A percentile compares a stretch with the other conserved stretches of the same genome.
Evolutionary conservation across 2,797 vertebrate species (phyloP).

Genomic region (Diplodus puntazzo): DNA sequence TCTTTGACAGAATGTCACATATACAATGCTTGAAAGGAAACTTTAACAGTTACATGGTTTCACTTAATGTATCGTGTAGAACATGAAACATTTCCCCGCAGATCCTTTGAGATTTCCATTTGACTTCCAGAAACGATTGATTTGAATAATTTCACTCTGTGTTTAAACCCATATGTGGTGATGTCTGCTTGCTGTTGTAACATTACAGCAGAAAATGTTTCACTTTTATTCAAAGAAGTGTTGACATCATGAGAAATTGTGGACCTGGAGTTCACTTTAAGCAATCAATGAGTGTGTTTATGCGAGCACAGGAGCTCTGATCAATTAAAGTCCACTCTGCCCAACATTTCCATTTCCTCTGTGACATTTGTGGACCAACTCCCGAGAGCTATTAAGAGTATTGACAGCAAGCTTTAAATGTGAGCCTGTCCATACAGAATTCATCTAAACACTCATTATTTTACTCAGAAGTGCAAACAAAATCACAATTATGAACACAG

Average conservation of each 20-base stretch:
- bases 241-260: background rate
- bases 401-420: background rate
- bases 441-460: background rate
- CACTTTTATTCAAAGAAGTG: background rate
- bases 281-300: slow-evolving; percentile 21
- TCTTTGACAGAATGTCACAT: no score
- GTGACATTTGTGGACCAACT: slow-evolving; percentile 15
- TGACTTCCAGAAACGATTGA: background rate
- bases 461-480: background rate
- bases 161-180: background rate
- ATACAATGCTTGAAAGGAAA: background rate
- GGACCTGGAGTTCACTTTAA: slow-evolving; percentile 8
- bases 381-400: slow-evolving; percentile 5
- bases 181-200: background rate
- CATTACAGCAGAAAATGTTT: background rate
- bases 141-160: background rate
- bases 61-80: background rate
- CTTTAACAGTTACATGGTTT: background rate
- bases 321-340: slow-evolving; percentile 4
- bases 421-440: slow-evolving; percentile 6
- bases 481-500: background rate
- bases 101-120: slow-evolving; percentile 1
- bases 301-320: background rate
- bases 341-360: background rate
- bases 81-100: background rate